These are phyloP conservation scores for Mandrillus leucophaeus DNA, from an alignment of 2,113 vertebrate species.

Conservation along the genomic window DNA sequence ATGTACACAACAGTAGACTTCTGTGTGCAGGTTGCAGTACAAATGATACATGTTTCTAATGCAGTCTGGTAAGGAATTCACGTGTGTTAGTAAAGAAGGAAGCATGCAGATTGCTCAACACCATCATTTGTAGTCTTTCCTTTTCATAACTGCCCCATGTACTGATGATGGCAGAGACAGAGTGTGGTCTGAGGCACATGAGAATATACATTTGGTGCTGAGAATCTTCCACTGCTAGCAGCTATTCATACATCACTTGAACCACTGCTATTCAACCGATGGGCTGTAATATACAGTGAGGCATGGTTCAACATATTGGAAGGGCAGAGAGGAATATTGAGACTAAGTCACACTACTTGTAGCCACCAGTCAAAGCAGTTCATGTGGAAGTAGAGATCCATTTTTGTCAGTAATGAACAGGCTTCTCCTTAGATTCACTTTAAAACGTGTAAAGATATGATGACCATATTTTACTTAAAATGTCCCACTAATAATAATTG, in stretches of 20 bases:
- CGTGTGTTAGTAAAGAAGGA: slow-evolving; percentile 30
- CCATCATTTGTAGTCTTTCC: slow-evolving; percentile 1
- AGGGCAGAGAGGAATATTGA: slow-evolving; percentile 3
- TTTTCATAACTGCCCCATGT: background rate
- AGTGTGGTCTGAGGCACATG: background rate
- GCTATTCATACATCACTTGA: slow-evolving; percentile 17
- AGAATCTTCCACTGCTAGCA: background rate
- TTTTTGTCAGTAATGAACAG: background rate
- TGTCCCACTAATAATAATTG: background rate
- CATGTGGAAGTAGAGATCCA: background rate
- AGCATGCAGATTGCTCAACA: background rate
- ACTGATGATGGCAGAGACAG: background rate
- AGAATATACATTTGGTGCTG: background rate
- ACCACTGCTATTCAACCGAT: background rate
- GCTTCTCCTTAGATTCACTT: slow-evolving; percentile 28
- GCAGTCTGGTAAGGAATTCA: background rate
- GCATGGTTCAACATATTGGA: background rate
- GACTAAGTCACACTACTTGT: background rate
- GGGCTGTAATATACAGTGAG: background rate
- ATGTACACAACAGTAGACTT: background rate
- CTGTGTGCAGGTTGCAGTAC: slow-evolving; percentile 16
- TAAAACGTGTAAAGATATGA: background rate
- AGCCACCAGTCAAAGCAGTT: background rate
- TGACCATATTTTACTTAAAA: slow-evolving; percentile 28
- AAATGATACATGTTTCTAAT: slow-evolving; percentile 19